Evolutionary conservation across 1,140 invertebrate species (phyloP), one percentile per base, ranked within the genome.

Genomic region (Drosophila trapezifrons): DNA sequence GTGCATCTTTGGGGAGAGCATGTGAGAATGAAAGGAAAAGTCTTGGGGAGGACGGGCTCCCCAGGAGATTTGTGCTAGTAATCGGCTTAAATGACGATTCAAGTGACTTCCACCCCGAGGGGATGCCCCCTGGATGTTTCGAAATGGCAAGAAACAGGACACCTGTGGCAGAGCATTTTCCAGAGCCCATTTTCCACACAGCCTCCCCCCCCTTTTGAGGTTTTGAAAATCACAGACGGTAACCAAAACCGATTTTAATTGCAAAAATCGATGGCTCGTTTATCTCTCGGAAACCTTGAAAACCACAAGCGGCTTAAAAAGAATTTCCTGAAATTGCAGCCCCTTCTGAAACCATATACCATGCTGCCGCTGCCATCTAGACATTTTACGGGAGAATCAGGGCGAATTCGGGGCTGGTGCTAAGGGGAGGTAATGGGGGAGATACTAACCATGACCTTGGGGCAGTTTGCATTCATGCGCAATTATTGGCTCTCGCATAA

Each of bases 21-120:
- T n/a, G 22, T 20, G 15, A 27, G 52, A 42, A 32, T 38, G 57
- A 18, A 32, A 29, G 17, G 29, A 27, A 13, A 22, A n/a, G 22
- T 10, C 12, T n/a, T 10, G 18, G 35, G 20, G 17, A 32, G 32
- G 15, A 73, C 54, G 59, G 29, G 22, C 25, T 49, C 10, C 52
- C 52, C 27, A 27, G 51, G 58, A 72, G 78, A 87, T 76, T 86
- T 87, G 45, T 67, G 60, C 25, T 70, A 60, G 71, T 86, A 86
- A 86, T 86, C 83, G 83, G 83, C 84, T 86, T 86, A 86, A 89
- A 74, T 77, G 81, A 66, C 74, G 69, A 62, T 77, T 79, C 59
- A 66, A 60, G 67, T 54, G 56, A 59, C 47, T 78, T 51, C 29
- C 58, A 43, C 15, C 35, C 27, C 65, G 8, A 40, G 42, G 40